Evolutionary conservation across 2,888 invertebrate species (phyloP).

Genomic region (Cerceris rybyensis): DNA sequence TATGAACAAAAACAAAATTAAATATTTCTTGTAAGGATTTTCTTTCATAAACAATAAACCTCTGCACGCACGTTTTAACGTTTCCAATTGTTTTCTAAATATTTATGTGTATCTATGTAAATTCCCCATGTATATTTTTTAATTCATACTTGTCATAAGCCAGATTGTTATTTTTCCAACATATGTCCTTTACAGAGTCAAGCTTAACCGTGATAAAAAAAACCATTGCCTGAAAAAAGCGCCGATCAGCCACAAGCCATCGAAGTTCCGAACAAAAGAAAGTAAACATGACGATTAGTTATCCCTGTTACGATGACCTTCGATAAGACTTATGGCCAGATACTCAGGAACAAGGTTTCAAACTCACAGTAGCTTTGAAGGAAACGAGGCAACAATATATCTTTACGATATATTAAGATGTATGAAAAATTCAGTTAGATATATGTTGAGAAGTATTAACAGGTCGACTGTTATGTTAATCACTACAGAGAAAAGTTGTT

Average conservation of each 20-base stretch:
- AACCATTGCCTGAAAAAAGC: slow-evolving; percentile 32
- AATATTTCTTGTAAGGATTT: too few relatives aligned
- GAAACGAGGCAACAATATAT: neutral
- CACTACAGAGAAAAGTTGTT: too few relatives aligned
- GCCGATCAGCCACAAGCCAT: slow-evolving; percentile 11
- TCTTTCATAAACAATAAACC: too few relatives aligned
- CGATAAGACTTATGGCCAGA: slow-evolving; percentile 20
- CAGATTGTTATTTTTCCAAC: neutral
- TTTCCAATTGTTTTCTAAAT: too few relatives aligned
- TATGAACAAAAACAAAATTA: too few relatives aligned
- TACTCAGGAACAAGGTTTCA: slow-evolving; percentile 34
- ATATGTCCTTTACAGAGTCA: neutral
- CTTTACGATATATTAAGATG: neutral
- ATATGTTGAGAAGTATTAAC: too few relatives aligned
- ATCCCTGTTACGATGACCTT: slow-evolving; percentile 29
- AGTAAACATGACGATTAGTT: slow-evolving; percentile 19
- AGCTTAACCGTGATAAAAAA: slow-evolving; percentile 4
- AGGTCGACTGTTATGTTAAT: too few relatives aligned
- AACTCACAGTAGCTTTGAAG: slow-evolving; percentile 3
- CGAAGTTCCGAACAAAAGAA: slow-evolving; percentile 31
- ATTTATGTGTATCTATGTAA: too few relatives aligned
- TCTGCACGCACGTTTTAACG: too few relatives aligned
- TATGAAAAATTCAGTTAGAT: neutral
- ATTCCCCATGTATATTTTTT: too few relatives aligned
- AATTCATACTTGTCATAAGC: too few relatives aligned